Evolutionary conservation across 2,888 invertebrate species (phyloP), one percentile per base, ranked within the genome.

Genomic region (Leucania comma): DNA sequence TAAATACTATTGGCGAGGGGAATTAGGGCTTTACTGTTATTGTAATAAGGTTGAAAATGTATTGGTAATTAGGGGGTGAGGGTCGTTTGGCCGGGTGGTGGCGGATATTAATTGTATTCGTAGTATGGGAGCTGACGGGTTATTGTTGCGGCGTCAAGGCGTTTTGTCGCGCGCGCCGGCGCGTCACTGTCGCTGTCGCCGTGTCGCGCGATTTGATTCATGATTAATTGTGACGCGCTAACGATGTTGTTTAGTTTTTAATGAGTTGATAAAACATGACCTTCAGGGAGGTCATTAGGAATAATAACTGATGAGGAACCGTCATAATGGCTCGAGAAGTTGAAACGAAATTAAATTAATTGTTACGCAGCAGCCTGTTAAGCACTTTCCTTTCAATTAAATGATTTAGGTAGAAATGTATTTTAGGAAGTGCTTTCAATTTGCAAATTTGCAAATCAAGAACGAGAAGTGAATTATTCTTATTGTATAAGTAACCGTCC

Each of bases 21-120:
- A 83, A 75, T 72, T 56, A 35, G 26, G 57, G 61, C 80, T 74
- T 68, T 82, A 72, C 62, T 3, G 0, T 22, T 29, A 3, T 8
- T 4, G 0, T 0, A 12, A 48, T 75, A 87, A 56, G 82, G 82
- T 78, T 72, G 76, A 80, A 80, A 79, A 60, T 80, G 24, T 57
- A 54, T 72, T 64, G 68, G 38, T 70, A 79, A 82, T 83, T 78
- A 79, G 63, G 57, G 46, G 32, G 48, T 53, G 60, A 58, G 72
- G 82, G 80, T 80, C 81, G 83, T 85, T 86, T 73, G 60, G 57
- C 56, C 67, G 68, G 72, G 68, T 65, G 63, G 66, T 76, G 73
- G 68, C 58, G 72, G 82, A 86, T 85, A 89, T 90, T 88, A 90
- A 90, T 90, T 87, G 88, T 88, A 77, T 83, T 87, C 77, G 78